These are phyloP conservation scores for Illadopsis cleaveri DNA, from an alignment of 2,113 vertebrate species.

Conservation along the genomic window DNA sequence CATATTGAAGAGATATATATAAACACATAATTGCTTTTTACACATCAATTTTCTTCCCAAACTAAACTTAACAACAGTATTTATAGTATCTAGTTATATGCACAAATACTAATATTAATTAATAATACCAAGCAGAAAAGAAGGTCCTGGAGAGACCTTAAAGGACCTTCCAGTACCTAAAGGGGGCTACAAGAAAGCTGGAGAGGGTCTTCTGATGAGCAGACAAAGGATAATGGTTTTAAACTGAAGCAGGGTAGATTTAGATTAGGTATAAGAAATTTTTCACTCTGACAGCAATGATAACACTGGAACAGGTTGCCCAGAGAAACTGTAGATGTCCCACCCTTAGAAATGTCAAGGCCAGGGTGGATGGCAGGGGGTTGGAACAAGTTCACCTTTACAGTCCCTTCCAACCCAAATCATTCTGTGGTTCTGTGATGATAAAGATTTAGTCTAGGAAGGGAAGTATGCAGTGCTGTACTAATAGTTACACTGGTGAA, in stretches of 20 bases:
- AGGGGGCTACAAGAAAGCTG: neutral
- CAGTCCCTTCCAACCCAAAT: neutral
- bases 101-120: neutral
- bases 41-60: neutral
- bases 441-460: neutral
- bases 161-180: neutral
- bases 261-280: neutral
- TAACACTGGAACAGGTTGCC: neutral
- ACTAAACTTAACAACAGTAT: neutral
- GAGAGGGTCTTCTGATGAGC: neutral
- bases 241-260: neutral
- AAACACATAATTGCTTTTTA: neutral
- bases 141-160: neutral
- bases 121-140: neutral
- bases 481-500: neutral
- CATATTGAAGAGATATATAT: neutral
- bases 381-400: neutral
- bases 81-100: neutral
- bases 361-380: neutral
- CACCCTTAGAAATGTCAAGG: neutral
- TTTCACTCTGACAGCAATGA: neutral
- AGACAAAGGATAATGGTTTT: neutral
- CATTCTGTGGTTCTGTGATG: neutral
- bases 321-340: neutral
- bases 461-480: neutral